These are phyloP conservation scores for chimpanzee (Pan troglodytes) DNA, from an alignment of 2,113 vertebrate species.

Conservation along the genomic window NHGRI_mPanTro3-v2.1_pri NC_072410.2:77365001-77365500, in stretches of 20 bases:
- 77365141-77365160: not conserved
- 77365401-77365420: not conserved
- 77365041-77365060: fast-evolving
- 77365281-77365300: not conserved
- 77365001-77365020: not conserved
- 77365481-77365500: too few species aligned
- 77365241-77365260: not conserved
- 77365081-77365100: not conserved
- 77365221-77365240: not conserved
- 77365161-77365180: not conserved
- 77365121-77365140: not conserved
- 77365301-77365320: not conserved
- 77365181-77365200: too few species aligned
- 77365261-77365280: not conserved
- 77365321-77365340: not conserved
- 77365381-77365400: not conserved
- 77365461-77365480: not conserved
- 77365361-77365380: not conserved
- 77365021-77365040: not conserved
- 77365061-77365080: not conserved
- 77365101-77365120: fast-evolving
- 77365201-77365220: not conserved
- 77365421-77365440: fast-evolving
- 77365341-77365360: not conserved
- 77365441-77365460: not conserved